Conservation (phyloP, 1,140 invertebrate species). For the Heliothis virescens region DNA sequence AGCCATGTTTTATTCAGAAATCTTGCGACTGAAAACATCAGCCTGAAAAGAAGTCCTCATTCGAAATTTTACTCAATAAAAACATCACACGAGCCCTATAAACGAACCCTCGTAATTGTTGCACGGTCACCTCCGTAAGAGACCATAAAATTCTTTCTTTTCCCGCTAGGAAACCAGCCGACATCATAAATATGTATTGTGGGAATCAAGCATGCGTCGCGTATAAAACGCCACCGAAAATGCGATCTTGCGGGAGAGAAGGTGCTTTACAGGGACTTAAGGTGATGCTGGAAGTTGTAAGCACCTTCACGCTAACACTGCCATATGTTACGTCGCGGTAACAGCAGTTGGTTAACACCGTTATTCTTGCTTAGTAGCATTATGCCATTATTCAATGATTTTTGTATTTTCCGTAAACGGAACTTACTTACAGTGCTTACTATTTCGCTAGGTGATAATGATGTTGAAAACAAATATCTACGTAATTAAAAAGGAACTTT, state of each 20-base stretch:
- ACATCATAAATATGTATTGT: slow-evolving; percentile 85
- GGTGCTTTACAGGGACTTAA: slow-evolving; percentile 49
- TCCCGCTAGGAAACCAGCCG: slow-evolving; percentile 69
- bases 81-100: slow-evolving; percentile 29
- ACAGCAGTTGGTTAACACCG: neutral
- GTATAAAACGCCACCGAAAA: slow-evolving; percentile 83
- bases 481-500: no score
- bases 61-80: neutral
- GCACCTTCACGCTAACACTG: neutral
- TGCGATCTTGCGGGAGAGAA: slow-evolving; percentile 79
- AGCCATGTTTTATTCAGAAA: no score
- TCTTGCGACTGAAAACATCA: no score
- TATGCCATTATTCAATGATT: no score
- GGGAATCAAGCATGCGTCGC: slow-evolving; percentile 83
- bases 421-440: no score
- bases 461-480: no score
- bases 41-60: neutral
- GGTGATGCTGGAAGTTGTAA: slow-evolving; percentile 29
- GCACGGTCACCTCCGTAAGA: slow-evolving; percentile 76
- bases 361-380: no score
- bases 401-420: no score
- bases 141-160: slow-evolving; percentile 77
- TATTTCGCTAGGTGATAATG: no score
- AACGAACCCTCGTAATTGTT: slow-evolving; percentile 46
- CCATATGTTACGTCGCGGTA: neutral